phyloP scores from a whole-genome alignment of 2,113 vertebrate genomes.

The Pteropus alecto region DNA sequence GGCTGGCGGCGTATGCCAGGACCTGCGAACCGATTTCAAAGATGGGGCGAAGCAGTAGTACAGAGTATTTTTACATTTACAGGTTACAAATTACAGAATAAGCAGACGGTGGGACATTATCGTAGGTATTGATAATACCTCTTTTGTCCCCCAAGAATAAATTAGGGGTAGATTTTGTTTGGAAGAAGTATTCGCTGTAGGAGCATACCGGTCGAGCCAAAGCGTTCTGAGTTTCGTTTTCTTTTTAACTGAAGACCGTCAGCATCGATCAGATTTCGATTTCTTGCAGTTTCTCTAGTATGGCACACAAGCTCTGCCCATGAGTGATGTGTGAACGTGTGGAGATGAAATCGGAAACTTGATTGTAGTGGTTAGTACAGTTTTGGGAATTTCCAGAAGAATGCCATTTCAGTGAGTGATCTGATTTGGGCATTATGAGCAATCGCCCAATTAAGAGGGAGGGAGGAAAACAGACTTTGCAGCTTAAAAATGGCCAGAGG shows the following conservation, averaged over 20 bases:
- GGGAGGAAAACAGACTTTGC: conserved; percentile 53
- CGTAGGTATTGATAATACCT: neutral
- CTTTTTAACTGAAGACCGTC: conserved; percentile 32
- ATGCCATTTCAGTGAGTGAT: conserved; percentile 70
- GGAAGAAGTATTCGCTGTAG: neutral
- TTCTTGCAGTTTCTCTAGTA: neutral
- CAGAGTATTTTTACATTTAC: neutral
- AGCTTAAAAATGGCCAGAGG: conserved; percentile 36
- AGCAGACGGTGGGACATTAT: neutral
- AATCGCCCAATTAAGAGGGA: conserved; percentile 53
- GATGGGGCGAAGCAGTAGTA: neutral
- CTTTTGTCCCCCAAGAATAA: neutral
- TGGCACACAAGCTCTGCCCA: neutral
- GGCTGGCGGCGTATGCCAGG: neutral
- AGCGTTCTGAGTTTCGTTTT: neutral
- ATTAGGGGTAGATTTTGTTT: neutral
- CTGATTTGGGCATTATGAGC: conserved; percentile 55
- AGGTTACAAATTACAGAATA: neutral
- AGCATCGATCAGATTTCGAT: neutral
- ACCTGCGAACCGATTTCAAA: neutral
- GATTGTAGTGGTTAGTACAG: conserved; percentile 45
- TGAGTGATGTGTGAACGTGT: neutral
- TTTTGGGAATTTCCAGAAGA: conserved; percentile 74
- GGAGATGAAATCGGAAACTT: conserved; percentile 30
- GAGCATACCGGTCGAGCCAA: neutral